Evolutionary conservation across 1,140 invertebrate genomes (phyloP).

Genomic region (Tetragnatha versicolor): DNA sequence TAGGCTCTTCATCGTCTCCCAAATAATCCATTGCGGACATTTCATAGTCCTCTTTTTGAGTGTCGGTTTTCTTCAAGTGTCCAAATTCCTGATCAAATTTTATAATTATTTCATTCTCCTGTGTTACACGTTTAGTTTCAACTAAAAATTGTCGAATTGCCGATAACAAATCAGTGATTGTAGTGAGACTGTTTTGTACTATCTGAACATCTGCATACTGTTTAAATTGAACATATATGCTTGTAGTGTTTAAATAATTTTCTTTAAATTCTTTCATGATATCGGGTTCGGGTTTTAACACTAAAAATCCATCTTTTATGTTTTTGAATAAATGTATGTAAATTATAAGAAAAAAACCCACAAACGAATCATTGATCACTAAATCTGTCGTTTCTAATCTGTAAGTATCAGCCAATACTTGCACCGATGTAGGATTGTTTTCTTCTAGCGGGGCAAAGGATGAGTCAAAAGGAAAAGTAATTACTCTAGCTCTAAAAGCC

Average conservation of each 20-base stretch:
- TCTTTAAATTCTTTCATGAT: slow-evolving; percentile 22
- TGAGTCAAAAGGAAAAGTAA: slow-evolving; percentile 3
- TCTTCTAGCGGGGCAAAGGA: not conserved
- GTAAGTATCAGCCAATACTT: not conserved
- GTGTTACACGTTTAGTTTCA: not conserved
- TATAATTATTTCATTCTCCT: not conserved
- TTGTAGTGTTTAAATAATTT: slow-evolving; percentile 4
- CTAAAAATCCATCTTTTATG: not conserved
- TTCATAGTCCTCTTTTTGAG: not conserved
- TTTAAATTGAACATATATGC: slow-evolving; percentile 12
- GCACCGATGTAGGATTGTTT: not conserved
- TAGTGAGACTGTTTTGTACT: not conserved
- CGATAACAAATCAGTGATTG: slow-evolving; percentile 1
- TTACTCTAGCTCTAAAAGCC: slow-evolving; percentile 16
- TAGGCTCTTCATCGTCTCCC: too few relatives aligned
- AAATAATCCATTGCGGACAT: not conserved
- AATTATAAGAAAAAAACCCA: slow-evolving; percentile 1
- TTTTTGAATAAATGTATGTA: slow-evolving; percentile 31
- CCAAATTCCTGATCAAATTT: slow-evolving; percentile 12
- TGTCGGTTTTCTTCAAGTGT: not conserved
- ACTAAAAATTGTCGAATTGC: slow-evolving; percentile 19
- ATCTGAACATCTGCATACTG: slow-evolving; percentile 14
- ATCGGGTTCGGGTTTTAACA: not conserved
- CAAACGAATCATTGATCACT: not conserved
- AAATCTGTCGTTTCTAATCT: not conserved